phyloP scores from a whole-genome alignment of 2,113 vertebrate genomes.

The Oreochromis spilurus region DNA sequence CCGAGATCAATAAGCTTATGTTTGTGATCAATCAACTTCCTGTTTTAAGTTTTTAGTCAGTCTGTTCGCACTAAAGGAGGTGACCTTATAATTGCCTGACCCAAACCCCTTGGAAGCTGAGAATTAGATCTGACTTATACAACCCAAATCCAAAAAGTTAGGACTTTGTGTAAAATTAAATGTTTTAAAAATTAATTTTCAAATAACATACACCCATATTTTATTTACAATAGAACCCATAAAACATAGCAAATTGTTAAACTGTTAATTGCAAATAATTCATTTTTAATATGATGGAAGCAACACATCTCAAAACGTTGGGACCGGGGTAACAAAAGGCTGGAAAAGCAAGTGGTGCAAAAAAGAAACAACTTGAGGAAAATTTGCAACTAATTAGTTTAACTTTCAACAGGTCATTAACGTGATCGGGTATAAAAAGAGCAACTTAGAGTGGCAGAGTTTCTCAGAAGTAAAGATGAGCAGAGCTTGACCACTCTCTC shows the following conservation, averaged over 20 bases:
- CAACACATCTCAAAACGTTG: background rate
- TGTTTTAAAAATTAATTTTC: background rate
- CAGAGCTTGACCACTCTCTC: background rate
- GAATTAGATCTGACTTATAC: background rate
- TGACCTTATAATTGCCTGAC: conserved; percentile 25
- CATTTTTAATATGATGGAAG: background rate
- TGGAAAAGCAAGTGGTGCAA: background rate
- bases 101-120: background rate
- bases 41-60: conserved; percentile 9
- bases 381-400: background rate
- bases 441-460: background rate
- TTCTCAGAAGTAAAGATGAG: background rate
- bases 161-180: background rate
- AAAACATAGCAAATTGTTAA: background rate
- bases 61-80: background rate
- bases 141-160: background rate
- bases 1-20: conserved; percentile 12
- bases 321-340: background rate
- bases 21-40: conserved; percentile 38
- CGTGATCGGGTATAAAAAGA: too few relatives aligned
- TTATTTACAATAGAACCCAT: background rate
- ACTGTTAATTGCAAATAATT: background rate
- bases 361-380: background rate
- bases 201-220: background rate
- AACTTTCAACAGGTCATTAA: background rate